phyloP scores from a whole-genome alignment of 2,888 invertebrate species.

The Muschampia plurimacula region DNA sequence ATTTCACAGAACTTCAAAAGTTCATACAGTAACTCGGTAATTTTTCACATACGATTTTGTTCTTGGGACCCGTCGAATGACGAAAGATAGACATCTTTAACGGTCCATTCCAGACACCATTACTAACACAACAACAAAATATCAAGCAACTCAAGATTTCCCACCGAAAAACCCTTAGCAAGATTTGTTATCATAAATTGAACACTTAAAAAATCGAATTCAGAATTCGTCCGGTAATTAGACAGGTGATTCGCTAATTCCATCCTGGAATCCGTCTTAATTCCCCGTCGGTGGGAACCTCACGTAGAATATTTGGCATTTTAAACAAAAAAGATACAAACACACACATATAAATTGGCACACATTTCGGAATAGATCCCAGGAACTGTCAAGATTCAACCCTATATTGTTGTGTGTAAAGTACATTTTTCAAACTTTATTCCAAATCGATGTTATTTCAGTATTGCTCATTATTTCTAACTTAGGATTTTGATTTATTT shows the following conservation, averaged over 20 bases:
- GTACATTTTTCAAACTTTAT: too few relatives aligned
- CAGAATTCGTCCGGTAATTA: conserved; percentile 71
- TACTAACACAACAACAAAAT: not conserved
- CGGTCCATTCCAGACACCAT: too few relatives aligned
- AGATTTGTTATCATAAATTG: conserved; percentile 36
- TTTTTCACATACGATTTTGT: too few relatives aligned
- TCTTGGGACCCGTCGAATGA: too few relatives aligned
- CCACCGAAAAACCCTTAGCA: conserved; percentile 30
- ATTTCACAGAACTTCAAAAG: too few relatives aligned
- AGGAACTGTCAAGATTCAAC: too few relatives aligned
- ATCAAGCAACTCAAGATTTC: conserved; percentile 34
- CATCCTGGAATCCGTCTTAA: conserved; percentile 76
- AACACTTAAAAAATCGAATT: conserved; percentile 49
- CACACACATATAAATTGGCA: not conserved
- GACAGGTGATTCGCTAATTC: conserved; percentile 85
- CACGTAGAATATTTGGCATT: conserved; percentile 81
- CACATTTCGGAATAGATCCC: conserved; percentile 9
- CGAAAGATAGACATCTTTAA: too few relatives aligned
- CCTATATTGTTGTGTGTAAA: too few relatives aligned
- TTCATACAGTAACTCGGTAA: too few relatives aligned
- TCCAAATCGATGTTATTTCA: too few relatives aligned
- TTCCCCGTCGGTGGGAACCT: conserved; percentile 79
- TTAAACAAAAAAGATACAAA: conserved; percentile 25
- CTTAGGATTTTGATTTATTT: too few relatives aligned
- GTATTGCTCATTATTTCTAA: too few relatives aligned